These are phyloP conservation scores for Nymphalis polychloros DNA, from an alignment of 2,888 invertebrate genomes.

Conservation along the genomic window DNA sequence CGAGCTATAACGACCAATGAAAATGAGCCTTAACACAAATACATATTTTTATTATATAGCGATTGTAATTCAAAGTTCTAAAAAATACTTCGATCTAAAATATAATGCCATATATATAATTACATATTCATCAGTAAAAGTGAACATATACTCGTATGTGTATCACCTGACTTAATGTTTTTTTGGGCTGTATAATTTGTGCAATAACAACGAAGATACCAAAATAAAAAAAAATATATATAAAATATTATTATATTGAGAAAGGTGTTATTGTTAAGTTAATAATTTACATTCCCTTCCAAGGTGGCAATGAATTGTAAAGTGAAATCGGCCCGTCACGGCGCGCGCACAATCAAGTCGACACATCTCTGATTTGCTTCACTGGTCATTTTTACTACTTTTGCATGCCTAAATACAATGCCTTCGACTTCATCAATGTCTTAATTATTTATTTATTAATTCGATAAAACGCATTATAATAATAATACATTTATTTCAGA, in stretches of 20 bases:
- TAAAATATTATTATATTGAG: neutral
- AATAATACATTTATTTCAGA: neutral
- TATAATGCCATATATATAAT: too few relatives aligned
- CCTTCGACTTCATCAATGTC: neutral
- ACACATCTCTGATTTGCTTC: slow-evolving; percentile 40
- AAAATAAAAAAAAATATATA: too few relatives aligned
- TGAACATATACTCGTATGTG: too few relatives aligned
- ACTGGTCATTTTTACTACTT: slow-evolving; percentile 13
- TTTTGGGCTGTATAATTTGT: too few relatives aligned
- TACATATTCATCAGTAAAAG: too few relatives aligned
- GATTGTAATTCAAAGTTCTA: neutral
- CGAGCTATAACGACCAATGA: too few relatives aligned
- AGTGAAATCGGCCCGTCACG: slow-evolving; percentile 48
- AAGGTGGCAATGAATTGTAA: slow-evolving; percentile 41
- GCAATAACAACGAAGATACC: too few relatives aligned
- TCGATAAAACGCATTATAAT: neutral
- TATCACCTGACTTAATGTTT: too few relatives aligned
- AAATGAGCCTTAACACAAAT: too few relatives aligned
- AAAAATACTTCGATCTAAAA: too few relatives aligned
- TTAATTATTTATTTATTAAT: neutral
- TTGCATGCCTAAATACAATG: neutral
- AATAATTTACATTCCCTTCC: slow-evolving; percentile 23
- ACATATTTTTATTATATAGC: neutral
- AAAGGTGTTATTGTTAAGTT: neutral
- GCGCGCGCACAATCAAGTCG: slow-evolving; percentile 39